Evolutionary conservation across 2,113 vertebrate species (phyloP).

Genomic region (Acrocephalus arundinaceus): DNA sequence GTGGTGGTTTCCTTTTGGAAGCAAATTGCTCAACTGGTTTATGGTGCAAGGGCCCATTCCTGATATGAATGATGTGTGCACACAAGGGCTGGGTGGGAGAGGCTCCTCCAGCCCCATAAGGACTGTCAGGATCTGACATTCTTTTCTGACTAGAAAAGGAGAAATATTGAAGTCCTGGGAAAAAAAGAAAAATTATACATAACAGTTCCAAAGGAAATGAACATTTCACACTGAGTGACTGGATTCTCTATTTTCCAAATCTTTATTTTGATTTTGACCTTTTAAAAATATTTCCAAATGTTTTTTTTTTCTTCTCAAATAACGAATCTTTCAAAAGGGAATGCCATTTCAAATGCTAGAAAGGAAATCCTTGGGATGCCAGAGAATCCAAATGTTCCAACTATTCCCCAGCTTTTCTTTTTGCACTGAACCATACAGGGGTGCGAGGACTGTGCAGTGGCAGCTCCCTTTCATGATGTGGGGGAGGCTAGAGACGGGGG

Average conservation of each 20-base stretch:
- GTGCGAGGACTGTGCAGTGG: not conserved
- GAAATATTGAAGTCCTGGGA: not conserved
- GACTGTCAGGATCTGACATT: conserved; percentile 16
- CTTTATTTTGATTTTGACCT: conserved; percentile 56
- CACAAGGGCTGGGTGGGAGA: not conserved
- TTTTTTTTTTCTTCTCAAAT: conserved; percentile 7
- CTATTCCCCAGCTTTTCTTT: not conserved
- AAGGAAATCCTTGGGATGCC: not conserved
- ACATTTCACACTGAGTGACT: not conserved
- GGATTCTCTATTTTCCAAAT: conserved; percentile 18
- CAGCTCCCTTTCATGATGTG: accelerated
- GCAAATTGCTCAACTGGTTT: not conserved
- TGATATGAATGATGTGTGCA: not conserved
- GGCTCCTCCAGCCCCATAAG: not conserved
- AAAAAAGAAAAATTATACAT: not conserved
- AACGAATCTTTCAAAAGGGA: conserved; percentile 11
- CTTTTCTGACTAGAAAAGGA: conserved; percentile 26
- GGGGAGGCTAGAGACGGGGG: not conserved
- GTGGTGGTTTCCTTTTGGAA: conserved; percentile 33
- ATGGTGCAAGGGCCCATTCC: not conserved
- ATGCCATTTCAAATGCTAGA: conserved; percentile 34
- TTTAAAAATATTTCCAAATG: conserved; percentile 50
- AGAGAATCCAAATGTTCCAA: not conserved
- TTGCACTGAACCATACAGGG: accelerated
- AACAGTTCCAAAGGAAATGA: conserved; percentile 37